A percentile compares a stretch with the other conserved stretches of the same genome.
Evolutionary conservation across 2,888 invertebrate species (phyloP).

Genomic region (Mythimna lalbum): DNA sequence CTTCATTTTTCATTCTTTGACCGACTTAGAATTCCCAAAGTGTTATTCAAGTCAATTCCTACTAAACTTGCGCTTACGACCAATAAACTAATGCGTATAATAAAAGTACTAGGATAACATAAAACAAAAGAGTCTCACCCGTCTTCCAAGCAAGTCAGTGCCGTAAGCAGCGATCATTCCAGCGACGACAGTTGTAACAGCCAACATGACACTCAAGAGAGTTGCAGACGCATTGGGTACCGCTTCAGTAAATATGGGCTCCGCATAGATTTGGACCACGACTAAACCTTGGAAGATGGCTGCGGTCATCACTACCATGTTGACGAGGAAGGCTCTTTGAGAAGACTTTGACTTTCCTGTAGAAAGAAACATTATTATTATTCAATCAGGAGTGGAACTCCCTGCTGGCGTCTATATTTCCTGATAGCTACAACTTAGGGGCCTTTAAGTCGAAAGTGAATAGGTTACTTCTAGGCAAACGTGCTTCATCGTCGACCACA

Average conservation of each 20-base stretch:
- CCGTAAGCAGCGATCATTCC: slow-evolving; percentile 77
- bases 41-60: not conserved
- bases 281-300: slow-evolving; percentile 81
- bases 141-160: slow-evolving; percentile 77
- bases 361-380: slow-evolving; percentile 27
- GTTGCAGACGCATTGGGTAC: slow-evolving; percentile 77
- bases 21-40: not conserved
- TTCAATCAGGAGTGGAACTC: too few relatives aligned
- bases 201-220: slow-evolving; percentile 75
- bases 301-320: slow-evolving; percentile 69
- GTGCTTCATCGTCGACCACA: too few relatives aligned
- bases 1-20: too few relatives aligned
- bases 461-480: too few relatives aligned
- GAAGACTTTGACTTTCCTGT: slow-evolving; percentile 78
- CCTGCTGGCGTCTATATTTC: too few relatives aligned
- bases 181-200: slow-evolving; percentile 68
- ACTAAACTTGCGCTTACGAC: not conserved
- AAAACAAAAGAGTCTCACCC: slow-evolving; percentile 70
- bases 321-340: slow-evolving; percentile 72
- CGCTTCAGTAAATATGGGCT: slow-evolving; percentile 77
- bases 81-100: not conserved
- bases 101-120: slow-evolving; percentile 52
- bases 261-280: slow-evolving; percentile 81
- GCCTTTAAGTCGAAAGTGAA: too few relatives aligned
- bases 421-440: too few relatives aligned